Evolutionary conservation across 2,888 invertebrate species (phyloP).

Genomic region (Pandemis cinnamomeana): DNA sequence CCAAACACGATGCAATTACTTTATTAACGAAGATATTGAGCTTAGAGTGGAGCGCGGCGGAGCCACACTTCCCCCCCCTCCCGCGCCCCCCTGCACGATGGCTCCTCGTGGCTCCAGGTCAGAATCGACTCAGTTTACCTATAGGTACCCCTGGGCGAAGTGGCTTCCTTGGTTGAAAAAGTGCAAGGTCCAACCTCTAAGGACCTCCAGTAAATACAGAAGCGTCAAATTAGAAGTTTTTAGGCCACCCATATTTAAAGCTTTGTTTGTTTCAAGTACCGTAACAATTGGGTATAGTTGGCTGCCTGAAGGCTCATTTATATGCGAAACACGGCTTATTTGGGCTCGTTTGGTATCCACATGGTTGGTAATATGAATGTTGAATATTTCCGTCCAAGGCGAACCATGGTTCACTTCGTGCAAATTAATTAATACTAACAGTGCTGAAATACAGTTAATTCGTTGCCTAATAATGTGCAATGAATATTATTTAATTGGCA

Average conservation of each 20-base stretch:
- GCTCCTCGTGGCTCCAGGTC: too few species aligned
- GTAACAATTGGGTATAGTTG: constrained; percentile 49
- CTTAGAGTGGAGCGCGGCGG: too few species aligned
- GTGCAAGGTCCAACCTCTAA: too few species aligned
- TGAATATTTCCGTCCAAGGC: constrained; percentile 25
- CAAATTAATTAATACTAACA: constrained; percentile 17
- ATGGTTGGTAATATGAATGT: constrained; percentile 32
- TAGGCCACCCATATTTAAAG: constrained; percentile 39
- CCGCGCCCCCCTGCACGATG: too few species aligned
- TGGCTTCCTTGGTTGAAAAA: too few species aligned
- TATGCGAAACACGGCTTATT: constrained; percentile 52
- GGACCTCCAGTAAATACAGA: too few species aligned
- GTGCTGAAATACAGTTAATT: constrained; percentile 5
- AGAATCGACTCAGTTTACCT: too few species aligned
- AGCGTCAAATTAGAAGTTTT: constrained; percentile 14
- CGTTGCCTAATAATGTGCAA: constrained; percentile 1
- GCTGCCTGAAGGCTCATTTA: constrained; percentile 50
- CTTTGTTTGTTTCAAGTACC: constrained; percentile 49
- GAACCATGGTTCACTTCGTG: neutral
- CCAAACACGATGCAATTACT: too few species aligned
- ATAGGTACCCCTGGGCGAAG: too few species aligned
- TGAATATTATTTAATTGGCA: constrained; percentile 1
- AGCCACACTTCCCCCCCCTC: too few species aligned
- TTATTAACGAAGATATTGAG: too few species aligned
- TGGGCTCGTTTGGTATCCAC: constrained; percentile 40